Conservation (phyloP, 2,113 vertebrate species). For the Dromiciops gliroides region DNA sequence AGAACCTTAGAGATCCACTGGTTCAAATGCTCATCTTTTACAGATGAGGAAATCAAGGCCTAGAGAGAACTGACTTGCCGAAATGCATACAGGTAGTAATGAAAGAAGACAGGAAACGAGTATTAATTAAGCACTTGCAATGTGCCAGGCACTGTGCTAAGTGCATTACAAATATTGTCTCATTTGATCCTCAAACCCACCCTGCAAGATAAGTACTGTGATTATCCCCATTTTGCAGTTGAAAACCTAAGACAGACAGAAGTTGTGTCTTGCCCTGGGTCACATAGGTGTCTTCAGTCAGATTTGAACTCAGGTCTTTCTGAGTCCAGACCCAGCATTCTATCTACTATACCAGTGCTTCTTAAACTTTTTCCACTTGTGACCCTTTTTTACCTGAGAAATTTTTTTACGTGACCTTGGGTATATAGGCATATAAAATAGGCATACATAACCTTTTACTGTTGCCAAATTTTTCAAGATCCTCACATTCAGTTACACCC, state of each 20-base stretch:
- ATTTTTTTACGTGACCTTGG: too few species aligned
- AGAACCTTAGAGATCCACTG: accelerated
- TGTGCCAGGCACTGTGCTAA: neutral
- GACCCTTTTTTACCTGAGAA: too few species aligned
- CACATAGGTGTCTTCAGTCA: neutral
- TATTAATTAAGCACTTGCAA: neutral
- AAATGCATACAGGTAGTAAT: neutral
- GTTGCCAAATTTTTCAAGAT: too few species aligned
- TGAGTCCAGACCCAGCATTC: neutral
- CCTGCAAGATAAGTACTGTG: neutral
- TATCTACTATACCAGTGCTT: neutral
- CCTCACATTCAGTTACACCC: too few species aligned
- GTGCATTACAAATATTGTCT: neutral
- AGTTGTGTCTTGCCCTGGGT: neutral
- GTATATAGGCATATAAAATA: too few species aligned
- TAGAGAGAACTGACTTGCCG: neutral
- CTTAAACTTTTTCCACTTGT: too few species aligned
- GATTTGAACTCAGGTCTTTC: neutral
- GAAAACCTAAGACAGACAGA: neutral
- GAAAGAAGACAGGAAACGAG: neutral
- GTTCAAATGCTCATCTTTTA: neutral
- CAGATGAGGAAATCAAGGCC: neutral
- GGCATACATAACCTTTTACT: too few species aligned
- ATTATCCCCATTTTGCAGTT: neutral
- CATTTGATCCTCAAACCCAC: neutral